phyloP scores from a whole-genome alignment of 2,797 vertebrate species.

The Phoebastria nigripes region DNA sequence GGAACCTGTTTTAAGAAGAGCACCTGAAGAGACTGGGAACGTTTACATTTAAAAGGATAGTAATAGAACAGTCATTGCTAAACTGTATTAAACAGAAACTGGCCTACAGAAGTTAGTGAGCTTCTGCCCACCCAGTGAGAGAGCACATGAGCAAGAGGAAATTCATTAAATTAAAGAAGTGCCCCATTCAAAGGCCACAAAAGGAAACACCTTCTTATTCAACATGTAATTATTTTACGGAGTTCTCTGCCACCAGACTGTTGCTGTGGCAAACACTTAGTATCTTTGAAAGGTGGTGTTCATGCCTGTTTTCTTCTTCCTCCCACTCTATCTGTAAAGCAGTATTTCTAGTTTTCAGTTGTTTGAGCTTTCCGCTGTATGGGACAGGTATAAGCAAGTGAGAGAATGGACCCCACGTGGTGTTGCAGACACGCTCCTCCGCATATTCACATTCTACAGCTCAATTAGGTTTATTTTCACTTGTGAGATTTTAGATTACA shows the following conservation, averaged over 20 bases:
- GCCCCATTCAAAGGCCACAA: neutral
- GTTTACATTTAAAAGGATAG: neutral
- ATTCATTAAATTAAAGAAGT: neutral
- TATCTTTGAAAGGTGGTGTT: neutral
- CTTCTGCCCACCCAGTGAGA: neutral
- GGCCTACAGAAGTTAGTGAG: neutral
- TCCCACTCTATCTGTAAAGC: neutral
- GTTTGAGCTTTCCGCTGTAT: neutral
- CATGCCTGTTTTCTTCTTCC: neutral
- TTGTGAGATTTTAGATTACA: neutral
- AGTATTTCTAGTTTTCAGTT: neutral
- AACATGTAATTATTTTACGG: neutral
- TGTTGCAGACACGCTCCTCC: neutral
- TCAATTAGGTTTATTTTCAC: neutral
- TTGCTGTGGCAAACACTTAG: neutral
- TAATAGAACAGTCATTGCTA: neutral
- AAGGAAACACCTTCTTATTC: neutral
- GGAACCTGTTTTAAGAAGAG: neutral
- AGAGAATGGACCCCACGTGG: neutral
- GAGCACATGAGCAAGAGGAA: neutral
- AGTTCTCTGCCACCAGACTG: neutral
- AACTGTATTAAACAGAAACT: neutral
- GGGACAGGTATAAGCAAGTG: neutral
- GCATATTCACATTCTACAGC: neutral
- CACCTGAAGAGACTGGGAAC: neutral